phyloP scores from a whole-genome alignment of 2,113 vertebrate genomes.

The Oceanodroma tethys region DNA sequence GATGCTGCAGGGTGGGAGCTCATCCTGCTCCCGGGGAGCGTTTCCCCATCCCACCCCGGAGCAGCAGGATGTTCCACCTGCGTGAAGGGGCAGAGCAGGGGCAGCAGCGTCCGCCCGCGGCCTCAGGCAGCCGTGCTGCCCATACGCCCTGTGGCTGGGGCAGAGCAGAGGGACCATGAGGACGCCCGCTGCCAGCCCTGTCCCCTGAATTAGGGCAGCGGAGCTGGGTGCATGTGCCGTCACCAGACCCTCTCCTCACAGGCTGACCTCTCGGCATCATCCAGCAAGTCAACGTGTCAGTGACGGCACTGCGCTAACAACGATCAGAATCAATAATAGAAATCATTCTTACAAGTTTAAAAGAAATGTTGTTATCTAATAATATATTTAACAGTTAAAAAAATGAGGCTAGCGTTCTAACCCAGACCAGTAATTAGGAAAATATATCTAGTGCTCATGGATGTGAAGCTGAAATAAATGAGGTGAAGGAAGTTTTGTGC shows the following conservation, averaged over 20 bases:
- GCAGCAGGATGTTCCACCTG: neutral
- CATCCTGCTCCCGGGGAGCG: neutral
- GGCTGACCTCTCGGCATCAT: fast-evolving
- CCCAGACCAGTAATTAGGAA: constrained; percentile 37
- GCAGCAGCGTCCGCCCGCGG: fast-evolving
- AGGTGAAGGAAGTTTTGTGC: constrained; percentile 17
- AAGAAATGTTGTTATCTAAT: neutral
- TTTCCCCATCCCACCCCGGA: neutral
- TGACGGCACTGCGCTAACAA: fast-evolving
- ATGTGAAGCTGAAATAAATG: constrained; percentile 34
- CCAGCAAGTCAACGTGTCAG: neutral
- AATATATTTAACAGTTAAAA: neutral
- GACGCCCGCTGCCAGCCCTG: neutral
- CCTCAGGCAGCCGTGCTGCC: neutral
- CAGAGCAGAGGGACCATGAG: fast-evolving
- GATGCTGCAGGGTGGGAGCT: neutral
- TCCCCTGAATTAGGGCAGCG: neutral
- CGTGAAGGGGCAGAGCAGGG: fast-evolving
- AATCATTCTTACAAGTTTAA: neutral
- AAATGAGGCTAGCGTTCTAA: neutral
- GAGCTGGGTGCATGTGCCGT: neutral
- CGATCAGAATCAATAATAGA: neutral
- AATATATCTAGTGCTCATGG: constrained; percentile 24
- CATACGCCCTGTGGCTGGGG: neutral
- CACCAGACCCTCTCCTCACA: neutral